Evolutionary conservation across 35 echinoderm and acorn worm species (phyloP), one percentile per base, ranked within the genome.

Genomic region (Stichopus chloronotus): DNA sequence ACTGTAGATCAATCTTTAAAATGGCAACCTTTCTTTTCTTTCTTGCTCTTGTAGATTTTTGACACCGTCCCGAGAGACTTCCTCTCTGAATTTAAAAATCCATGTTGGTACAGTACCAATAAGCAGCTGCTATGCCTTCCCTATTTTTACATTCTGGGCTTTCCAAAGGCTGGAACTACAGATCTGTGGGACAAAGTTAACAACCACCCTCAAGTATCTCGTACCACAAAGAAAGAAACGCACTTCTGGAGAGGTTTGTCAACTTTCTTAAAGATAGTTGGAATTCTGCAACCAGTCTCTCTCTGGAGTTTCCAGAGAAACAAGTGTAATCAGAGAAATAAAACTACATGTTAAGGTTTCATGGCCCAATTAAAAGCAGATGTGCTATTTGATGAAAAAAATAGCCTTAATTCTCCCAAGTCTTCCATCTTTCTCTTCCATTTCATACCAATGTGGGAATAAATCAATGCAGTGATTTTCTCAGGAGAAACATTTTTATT

Each of bases 141-240:
- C 4, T 92, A 92, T 81, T 92, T 92, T 69, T 92, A 92, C 91
- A 80, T 92, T 60, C 54, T 92, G 6, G 91, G 91, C 55, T 92
- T 92, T 81, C 91, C 91, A 92, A 92, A 92, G 91, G 56, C 55
- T 43, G 91, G 91, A 16, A 92, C 91, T 7, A 92, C 91, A 2
- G 91, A 92, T 78, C 76, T 92, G 17, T 92, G 91, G 91, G 91
- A 92, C 56, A 92, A 92, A 81, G 60, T 92, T 30, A 92, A 58
- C 55, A 78, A 92, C 55, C 91, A 92, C 55, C 91, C 91, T 16
- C 16, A 92, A 21, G 91, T 92, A 13, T 56, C 54, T 9, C 53
- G 53, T 24, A 92, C 91, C 8, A 80, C 12, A 13, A 81, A 59
- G 21, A 92, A 92, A 83, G 91, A 92, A 54, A 81, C 76, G 58